Percentiles rank a stretch among this genome's conserved stretches.
Evolutionary conservation across 2,113 vertebrate genomes (phyloP).

Genomic region (Heptranchias perlo): DNA sequence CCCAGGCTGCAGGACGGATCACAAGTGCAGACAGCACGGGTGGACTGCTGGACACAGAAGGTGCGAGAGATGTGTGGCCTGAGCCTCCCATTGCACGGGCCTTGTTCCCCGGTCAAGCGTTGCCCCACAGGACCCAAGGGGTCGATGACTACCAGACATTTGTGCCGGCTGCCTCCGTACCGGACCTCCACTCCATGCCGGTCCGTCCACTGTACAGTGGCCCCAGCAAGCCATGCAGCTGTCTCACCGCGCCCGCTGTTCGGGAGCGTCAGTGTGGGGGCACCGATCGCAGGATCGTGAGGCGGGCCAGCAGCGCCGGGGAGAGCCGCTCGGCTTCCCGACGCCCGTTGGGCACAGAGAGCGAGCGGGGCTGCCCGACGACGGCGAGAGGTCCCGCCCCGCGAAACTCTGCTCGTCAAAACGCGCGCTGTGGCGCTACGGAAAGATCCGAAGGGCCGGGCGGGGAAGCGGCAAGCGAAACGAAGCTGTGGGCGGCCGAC

Average conservation of each 20-base stretch:
- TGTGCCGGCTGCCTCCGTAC: conserved; percentile 65
- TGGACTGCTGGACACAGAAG: conserved; percentile 48
- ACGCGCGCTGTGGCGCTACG: too few relatives aligned
- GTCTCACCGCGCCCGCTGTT: conserved; percentile 73
- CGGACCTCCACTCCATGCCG: conserved; percentile 56
- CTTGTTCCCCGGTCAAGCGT: conserved; percentile 77
- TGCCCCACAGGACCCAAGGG: conserved; percentile 71
- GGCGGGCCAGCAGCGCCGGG: conserved; percentile 85
- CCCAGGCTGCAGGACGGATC: conserved; percentile 50
- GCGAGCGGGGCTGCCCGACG: neutral
- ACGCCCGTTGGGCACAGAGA: too few relatives aligned
- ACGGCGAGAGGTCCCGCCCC: too few relatives aligned
- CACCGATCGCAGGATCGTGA: conserved; percentile 62
- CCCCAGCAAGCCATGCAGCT: conserved; percentile 80
- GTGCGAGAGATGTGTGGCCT: conserved; percentile 78
- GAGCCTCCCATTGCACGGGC: conserved; percentile 83
- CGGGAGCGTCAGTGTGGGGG: conserved; percentile 51
- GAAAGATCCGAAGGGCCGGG: neutral
- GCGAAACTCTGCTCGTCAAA: neutral
- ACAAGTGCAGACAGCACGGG: conserved; percentile 57
- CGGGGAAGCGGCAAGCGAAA: neutral
- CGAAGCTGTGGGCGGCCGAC: neutral
- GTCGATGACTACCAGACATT: conserved; percentile 96
- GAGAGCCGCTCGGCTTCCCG: conserved; percentile 60
- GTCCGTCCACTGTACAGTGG: conserved; percentile 49